Base-by-base conservation (phyloP, 1,140 invertebrate species). In the Trichogramma pretiosum region DNA sequence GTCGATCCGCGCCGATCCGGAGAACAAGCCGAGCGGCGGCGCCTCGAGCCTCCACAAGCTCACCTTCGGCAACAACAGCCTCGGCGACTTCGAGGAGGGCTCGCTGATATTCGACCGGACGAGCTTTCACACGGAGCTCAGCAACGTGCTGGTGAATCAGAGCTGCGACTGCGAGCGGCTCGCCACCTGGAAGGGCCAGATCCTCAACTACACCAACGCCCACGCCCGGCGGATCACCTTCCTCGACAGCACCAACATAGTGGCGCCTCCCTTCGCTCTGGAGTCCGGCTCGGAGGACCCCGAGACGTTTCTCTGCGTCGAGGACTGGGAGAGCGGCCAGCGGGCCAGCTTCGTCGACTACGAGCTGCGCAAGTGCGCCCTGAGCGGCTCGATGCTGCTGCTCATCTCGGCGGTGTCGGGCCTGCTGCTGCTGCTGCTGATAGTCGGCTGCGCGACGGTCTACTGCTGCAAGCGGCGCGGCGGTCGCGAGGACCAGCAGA, bases 21-120 rank as follows among this genome's bases (percentile, higher is more conserved):
- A 78, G 23, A 62, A 70, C 40, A 30, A 57, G 7, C 4, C 41
- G 5, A 13, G 35, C 1, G 13, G 50, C 0, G 23, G 38, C 5
- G 18, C 55, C 13, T n/a, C n/a, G n/a, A 57, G 59, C 11, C 48
- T 61, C 13, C 64, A 75, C 56, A 76, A 77, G 39, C 65, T 85
- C 3, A 65, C 74, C 9, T 81, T 87, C 49, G 77, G 81, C 48
- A 80, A 82, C 53, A 84, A 84, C 58, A 80, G 73, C 9, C 61
- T 85, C 8, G 62, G 55, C 2, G 58, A 61, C 39, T 73, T 82
- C 54, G 72, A 74, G 16, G 71, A 76, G 3, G 68, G 73, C 2
- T 78, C 82, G 3, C 60, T 85, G 10, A 63, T 74, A 26, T 75
- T 81, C 55, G 78, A 84, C 59, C 60, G 65, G 0, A 60, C 59